phyloP scores from a whole-genome alignment of 2,888 invertebrate genomes.

The Perizoma flavofasciatum region DNA sequence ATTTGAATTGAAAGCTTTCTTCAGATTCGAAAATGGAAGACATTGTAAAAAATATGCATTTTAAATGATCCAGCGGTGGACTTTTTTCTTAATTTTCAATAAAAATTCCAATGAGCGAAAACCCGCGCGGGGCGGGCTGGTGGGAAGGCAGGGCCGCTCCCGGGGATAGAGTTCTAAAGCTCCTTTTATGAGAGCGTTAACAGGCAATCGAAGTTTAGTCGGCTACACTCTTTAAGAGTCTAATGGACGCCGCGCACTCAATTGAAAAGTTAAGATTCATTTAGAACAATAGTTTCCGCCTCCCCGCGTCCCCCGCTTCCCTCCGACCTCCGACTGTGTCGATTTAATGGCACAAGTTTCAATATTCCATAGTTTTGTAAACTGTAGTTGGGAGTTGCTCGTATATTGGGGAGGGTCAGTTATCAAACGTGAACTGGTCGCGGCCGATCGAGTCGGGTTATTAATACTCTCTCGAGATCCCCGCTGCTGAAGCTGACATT shows the following conservation, averaged over 20 bases:
- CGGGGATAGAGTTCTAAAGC: conserved; percentile 37
- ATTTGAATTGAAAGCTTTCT: conserved; percentile 10
- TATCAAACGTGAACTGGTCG: conserved; percentile 15
- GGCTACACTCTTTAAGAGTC: conserved; percentile 37
- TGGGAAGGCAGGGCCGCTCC: neutral
- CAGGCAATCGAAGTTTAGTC: conserved; percentile 49
- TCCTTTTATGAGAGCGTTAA: conserved; percentile 46
- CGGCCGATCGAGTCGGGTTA: conserved; percentile 12
- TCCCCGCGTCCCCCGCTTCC: neutral
- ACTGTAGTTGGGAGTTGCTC: conserved; percentile 26
- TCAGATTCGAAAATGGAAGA: neutral
- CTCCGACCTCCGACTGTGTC: conserved; percentile 6
- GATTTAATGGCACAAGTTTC: conserved; percentile 30
- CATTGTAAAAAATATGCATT: conserved; percentile 18
- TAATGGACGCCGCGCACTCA: conserved; percentile 40
- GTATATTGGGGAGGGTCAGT: conserved; percentile 9
- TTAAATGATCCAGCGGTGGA: conserved; percentile 1
- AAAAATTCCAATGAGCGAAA: conserved; percentile 32
- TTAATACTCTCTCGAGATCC: conserved; percentile 24
- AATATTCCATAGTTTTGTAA: conserved; percentile 35
- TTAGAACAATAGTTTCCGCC: conserved; percentile 41
- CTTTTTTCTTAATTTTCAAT: conserved; percentile 28
- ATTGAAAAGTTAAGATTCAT: conserved; percentile 51
- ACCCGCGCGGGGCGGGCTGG: neutral
- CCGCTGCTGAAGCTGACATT: conserved; percentile 7